Evolutionary conservation across 1,140 invertebrate genomes (phyloP).

Genomic region (Galendromus occidentalis): DNA sequence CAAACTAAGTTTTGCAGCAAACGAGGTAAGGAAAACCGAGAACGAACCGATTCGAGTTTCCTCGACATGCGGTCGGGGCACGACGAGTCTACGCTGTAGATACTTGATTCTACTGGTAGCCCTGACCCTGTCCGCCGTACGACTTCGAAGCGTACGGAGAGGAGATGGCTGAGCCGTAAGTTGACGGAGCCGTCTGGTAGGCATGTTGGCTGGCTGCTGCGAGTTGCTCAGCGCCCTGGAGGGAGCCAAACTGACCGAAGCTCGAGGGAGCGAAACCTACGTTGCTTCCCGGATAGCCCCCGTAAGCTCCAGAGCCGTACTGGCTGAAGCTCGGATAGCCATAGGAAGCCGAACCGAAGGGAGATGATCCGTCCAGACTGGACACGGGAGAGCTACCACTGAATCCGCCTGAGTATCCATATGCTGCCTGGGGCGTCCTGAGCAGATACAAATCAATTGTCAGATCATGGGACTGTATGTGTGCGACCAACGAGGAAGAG

Average conservation of each 20-base stretch:
- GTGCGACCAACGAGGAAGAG: too few relatives aligned
- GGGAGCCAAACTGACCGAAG: neutral
- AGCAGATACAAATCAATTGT: neutral
- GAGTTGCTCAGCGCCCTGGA: neutral
- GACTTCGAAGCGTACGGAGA: neutral
- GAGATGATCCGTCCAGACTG: neutral
- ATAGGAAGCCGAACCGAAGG: neutral
- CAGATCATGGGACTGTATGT: too few relatives aligned
- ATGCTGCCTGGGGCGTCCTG: neutral
- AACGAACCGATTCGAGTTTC: too few relatives aligned
- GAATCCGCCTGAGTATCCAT: neutral
- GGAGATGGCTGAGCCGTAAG: neutral
- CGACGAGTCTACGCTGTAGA: neutral
- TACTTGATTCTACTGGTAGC: neutral
- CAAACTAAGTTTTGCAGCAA: too few relatives aligned
- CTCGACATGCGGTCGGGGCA: too few relatives aligned
- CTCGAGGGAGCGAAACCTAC: neutral
- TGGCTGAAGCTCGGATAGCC: slow-evolving; percentile 1
- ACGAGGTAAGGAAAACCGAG: too few relatives aligned
- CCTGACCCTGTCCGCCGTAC: neutral
- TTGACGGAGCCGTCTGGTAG: neutral
- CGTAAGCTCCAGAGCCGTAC: neutral
- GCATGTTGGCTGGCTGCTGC: neutral
- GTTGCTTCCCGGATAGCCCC: neutral
- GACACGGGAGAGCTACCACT: neutral